phyloP scores from a whole-genome alignment of 2,797 vertebrate genomes.

The Percopsis omiscomaycus region DNA sequence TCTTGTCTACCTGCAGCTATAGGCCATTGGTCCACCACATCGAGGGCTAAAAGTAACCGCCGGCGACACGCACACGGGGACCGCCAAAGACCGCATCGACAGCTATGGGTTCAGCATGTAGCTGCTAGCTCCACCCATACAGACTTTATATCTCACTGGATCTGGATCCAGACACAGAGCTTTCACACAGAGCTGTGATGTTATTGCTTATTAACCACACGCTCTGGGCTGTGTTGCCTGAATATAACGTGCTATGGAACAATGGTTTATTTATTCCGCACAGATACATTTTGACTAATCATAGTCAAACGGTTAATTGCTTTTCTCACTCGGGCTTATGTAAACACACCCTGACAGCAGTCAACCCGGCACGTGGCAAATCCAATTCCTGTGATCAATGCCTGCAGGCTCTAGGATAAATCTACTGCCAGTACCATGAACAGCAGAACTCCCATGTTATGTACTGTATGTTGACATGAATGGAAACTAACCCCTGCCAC shows the following conservation, averaged over 20 bases:
- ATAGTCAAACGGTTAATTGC: neutral
- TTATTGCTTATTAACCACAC: slow-evolving; percentile 13
- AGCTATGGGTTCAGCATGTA: slow-evolving; percentile 16
- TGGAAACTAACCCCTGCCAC: slow-evolving; percentile 14
- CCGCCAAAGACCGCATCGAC: slow-evolving; percentile 4
- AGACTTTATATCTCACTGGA: neutral
- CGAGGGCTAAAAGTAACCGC: slow-evolving; percentile 15
- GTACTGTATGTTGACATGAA: slow-evolving; percentile 12
- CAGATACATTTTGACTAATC: neutral
- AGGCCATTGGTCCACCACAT: slow-evolving; percentile 41
- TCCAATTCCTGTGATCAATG: slow-evolving; percentile 10
- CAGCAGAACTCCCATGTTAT: slow-evolving; percentile 9
- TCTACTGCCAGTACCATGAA: slow-evolving; percentile 11
- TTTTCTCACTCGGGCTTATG: neutral
- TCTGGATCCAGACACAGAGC: neutral
- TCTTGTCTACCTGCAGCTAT: slow-evolving; percentile 46
- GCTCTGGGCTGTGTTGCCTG: slow-evolving; percentile 16
- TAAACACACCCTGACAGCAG: slow-evolving; percentile 1
- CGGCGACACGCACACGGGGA: slow-evolving; percentile 21
- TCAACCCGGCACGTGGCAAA: neutral
- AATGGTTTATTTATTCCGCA: slow-evolving; percentile 2
- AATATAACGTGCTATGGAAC: slow-evolving; percentile 9
- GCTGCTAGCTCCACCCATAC: neutral
- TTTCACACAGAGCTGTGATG: neutral
- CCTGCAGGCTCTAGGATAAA: slow-evolving; percentile 4